phyloP scores from a whole-genome alignment of 2,113 vertebrate genomes.

The Glaucidium brasilianum region DNA sequence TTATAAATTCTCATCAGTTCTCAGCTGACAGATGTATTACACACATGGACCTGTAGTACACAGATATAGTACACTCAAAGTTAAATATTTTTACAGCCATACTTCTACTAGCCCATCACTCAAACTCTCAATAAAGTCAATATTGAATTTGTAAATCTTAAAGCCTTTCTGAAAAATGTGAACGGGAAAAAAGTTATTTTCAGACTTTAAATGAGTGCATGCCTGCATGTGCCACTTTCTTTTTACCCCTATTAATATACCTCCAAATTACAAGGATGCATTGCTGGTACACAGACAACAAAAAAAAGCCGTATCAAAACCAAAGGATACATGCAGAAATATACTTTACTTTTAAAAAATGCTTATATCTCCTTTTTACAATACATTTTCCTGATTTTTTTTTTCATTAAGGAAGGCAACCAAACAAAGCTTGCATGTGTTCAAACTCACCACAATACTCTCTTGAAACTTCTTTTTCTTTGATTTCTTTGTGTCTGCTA shows the following conservation, averaged over 20 bases:
- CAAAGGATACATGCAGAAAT: not conserved
- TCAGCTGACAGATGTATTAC: not conserved
- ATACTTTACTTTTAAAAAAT: not conserved
- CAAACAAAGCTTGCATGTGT: not conserved
- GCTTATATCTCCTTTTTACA: not conserved
- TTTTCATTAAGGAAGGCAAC: not conserved
- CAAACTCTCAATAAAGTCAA: not conserved
- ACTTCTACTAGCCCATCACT: not conserved
- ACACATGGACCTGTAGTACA: not conserved
- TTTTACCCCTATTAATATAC: not conserved
- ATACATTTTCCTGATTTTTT: not conserved
- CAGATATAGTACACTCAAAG: not conserved
- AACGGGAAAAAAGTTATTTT: not conserved
- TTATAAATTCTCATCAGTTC: not conserved
- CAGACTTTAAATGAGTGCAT: not conserved
- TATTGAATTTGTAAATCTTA: not conserved
- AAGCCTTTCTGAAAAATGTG: not conserved
- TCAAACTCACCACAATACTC: conserved; percentile 79
- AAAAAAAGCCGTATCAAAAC: not conserved
- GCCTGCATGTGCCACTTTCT: not conserved
- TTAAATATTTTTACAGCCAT: not conserved
- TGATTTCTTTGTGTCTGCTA: conserved; percentile 69
- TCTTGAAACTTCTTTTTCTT: conserved; percentile 77
- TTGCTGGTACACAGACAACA: not conserved
- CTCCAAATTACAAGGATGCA: not conserved